Base-by-base conservation (phyloP, 2,797 vertebrate species). In the Microctenopoma lineatum region DNA sequence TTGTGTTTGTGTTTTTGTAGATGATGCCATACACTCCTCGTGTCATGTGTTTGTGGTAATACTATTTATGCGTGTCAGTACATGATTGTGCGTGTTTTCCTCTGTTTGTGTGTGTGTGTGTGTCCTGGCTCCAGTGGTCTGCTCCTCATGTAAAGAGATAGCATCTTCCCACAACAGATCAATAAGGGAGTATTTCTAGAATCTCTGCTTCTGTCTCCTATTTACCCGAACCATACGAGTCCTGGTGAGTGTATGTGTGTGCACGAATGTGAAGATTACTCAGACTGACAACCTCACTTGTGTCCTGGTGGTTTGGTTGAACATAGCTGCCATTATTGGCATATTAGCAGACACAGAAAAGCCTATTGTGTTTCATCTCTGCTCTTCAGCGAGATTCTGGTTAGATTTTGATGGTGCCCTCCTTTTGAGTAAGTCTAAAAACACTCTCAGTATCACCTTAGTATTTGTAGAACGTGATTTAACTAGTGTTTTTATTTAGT, bases 151-250 rank as follows among this genome's bases (percentile, higher is more conserved):
- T 82, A 85, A 90, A 85, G 71, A 88, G 89, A 91, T 90, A 89
- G 84, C 84, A 84, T 93, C 87, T 84, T 88, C 78, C 87, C 80
- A 91, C 88, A 92, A 89, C 89, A 87, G 91, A 87, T 93, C 81
- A 85, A 87, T 93, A 89, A 70, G 18, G 80, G 89, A 92, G 91
- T 90, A 91, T 90, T 77, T 82, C 86, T 83, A 89, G 84, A 78
- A 87, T 90, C 68, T 70, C 60, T 66, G 72, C 75, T 70, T 84
- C 72, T 83, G 66, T 84, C 73, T 84, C 75, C 56, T 51, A 78
- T 80, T 84, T 65, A 83, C 84, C 73, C 34, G 62, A 73, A 48
- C 18, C 25, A 0, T 32, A 27, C 69, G 18, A 34, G 66, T 58
- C 32, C n/a, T 44, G 48, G 48, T 38, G 51, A 38, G 64, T 52